Evolutionary conservation across 2,888 invertebrate species (phyloP).

Genomic region (Synergus laeviventris): DNA sequence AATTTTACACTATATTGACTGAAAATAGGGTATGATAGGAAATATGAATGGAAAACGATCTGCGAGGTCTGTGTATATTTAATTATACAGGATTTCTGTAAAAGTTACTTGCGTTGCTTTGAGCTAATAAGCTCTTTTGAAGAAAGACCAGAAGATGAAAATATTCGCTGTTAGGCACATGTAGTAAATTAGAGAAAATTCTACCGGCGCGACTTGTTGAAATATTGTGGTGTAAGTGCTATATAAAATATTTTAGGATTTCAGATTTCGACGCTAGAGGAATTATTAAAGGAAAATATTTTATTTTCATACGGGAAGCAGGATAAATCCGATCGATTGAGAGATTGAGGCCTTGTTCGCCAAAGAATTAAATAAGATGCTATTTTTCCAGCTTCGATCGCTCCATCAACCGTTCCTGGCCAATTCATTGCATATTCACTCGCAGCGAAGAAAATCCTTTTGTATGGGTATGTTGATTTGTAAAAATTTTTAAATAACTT

Average conservation of each 20-base stretch:
- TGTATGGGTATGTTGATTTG: background rate
- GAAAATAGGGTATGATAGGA: no score
- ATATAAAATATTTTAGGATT: slow-evolving; percentile 2
- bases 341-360: slow-evolving; percentile 61
- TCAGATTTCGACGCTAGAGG: background rate
- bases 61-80: no score
- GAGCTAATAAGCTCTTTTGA: background rate
- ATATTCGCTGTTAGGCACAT: slow-evolving; percentile 17
- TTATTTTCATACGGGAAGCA: slow-evolving; percentile 8
- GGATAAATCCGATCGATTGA: slow-evolving; percentile 47
- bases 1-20: no score
- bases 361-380: slow-evolving; percentile 58
- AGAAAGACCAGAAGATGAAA: slow-evolving; percentile 18
- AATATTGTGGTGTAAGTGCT: background rate
- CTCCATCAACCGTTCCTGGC: slow-evolving; percentile 68
- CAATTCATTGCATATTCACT: slow-evolving; percentile 66
- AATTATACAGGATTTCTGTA: no score
- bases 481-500: background rate
- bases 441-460: slow-evolving; percentile 64
- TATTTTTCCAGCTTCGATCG: slow-evolving; percentile 63
- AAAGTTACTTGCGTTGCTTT: no score
- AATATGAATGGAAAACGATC: no score
- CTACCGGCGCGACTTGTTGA: background rate
- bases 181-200: slow-evolving; percentile 15
- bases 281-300: background rate